Base-by-base conservation (phyloP, 2,888 invertebrate genomes). In the Vesta saturnalis region DNA sequence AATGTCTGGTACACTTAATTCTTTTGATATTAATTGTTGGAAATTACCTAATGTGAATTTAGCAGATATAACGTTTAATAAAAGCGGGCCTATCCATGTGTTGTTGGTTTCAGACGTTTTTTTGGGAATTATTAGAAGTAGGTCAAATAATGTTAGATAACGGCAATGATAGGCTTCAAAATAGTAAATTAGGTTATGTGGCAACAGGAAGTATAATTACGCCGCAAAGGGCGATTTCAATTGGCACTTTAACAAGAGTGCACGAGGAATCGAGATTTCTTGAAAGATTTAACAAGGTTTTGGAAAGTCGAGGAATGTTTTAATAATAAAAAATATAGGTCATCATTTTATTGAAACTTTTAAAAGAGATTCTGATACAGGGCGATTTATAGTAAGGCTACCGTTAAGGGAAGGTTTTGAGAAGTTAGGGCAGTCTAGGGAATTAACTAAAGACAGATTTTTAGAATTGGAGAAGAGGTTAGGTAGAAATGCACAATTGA, bases 381-480 rank as follows among this genome's bases (percentile, higher is more conserved):
- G 10, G 15, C 16, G 47, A 18, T 49, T 49, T 49, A 49, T 49
- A 1, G 47, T 18, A 18, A 49, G 8, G 16, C 6, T 49, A 49
- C 47, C 47, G 47, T 49, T 49, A 15, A 49, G 15, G 47, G 47
- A 49, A 39, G 39, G n/a, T 39, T 39, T 39, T n/a, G n/a, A n/a
- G n/a, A n/a, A n/a, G n/a, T n/a, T n/a, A n/a, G 39, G 12, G 2
- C 39, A 39, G 39, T 39, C n/a, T 39, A 39, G 39, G n/a, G 39
- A 39, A 39, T 39, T 39, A 39, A 1, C 39, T 39, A 39, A 39
- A 12, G 39, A 8, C 39, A 39, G 39, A 39, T n/a, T n/a, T 39
- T 30, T 30, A 30, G 10, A 30, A 30, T 39, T 39, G 1, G 39
- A 39, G 39, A 8, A 4, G 3, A 10, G 39, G n/a, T 39, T 39